Evolutionary conservation across 1,140 invertebrate species (phyloP), one percentile per base, ranked within the genome.

Genomic region (Drosophila subobscura): DNA sequence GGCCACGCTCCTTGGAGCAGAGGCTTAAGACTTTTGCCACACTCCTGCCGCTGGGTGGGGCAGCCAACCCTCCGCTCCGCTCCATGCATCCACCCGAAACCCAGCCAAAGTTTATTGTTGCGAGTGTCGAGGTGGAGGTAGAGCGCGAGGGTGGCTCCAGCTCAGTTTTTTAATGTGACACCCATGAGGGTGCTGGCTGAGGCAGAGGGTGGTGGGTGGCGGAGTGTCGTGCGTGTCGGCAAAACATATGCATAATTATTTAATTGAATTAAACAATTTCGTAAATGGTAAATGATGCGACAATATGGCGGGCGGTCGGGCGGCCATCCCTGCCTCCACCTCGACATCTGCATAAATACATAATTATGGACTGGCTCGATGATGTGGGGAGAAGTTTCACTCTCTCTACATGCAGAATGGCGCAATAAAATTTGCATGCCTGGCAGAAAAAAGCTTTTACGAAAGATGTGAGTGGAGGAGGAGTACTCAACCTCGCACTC

Each of bases 201-300:
- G 27, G 0, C 7, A 8, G 29, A 10, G 29, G 51, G 40, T 40
- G 27, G 45, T 61, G 53, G 42, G 53, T 29, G 54, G 58, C 53
- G 42, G 56, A 65, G 63, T 29, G 60, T 64, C 61, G 80, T 80
- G 77, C 71, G 71, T 73, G 71, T 73, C 71, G 71, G 71, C 47
- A 73, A 68, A 55, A 40, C 83, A 86, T 86, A 83, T 86, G 81
- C 83, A 79, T 78, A 86, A 86, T 86, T 86, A 79, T 86, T 86
- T 88, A 86, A 86, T 86, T 86, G 78, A 86, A 86, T 86, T 86
- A 86, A 72, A 86, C 72, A 73, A 73, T 73, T 73, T 73, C 63
- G 71, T 72, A 73, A 65, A 73, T 73, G 71, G 63, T 73, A 86
- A 86, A 88, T 88, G 83, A 86, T 76, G 83, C 83, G 83, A 83